Conservation (phyloP, 2,797 vertebrate species). For the Falco columbarius region DNA sequence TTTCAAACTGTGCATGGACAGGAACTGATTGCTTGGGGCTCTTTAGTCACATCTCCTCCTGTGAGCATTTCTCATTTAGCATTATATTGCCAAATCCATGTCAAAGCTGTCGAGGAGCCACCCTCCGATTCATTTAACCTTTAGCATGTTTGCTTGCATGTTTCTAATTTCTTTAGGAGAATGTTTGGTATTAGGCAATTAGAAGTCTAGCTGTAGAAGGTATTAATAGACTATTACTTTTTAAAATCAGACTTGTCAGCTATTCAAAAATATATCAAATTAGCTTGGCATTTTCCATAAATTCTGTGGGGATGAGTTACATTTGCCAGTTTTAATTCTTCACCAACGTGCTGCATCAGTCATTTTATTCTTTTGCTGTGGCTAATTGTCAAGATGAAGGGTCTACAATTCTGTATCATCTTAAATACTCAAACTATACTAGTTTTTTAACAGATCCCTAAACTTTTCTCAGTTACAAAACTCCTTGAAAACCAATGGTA, state of each 20-base stretch:
- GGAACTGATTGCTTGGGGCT: neutral
- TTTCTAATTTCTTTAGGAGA: slow-evolving; percentile 47
- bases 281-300: slow-evolving; percentile 34
- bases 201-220: slow-evolving; percentile 31
- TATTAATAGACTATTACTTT: slow-evolving; percentile 55
- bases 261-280: slow-evolving; percentile 7
- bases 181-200: slow-evolving; percentile 42
- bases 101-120: neutral
- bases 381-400: neutral
- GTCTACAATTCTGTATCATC: neutral
- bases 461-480: neutral
- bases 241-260: slow-evolving; percentile 9
- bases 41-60: neutral
- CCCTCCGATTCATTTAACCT: neutral
- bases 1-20: neutral
- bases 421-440: neutral
- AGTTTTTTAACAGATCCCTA: neutral
- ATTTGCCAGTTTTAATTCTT: slow-evolving; percentile 14
- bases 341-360: neutral
- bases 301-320: neutral
- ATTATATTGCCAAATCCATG: neutral
- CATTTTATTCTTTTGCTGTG: neutral
- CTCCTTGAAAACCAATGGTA: neutral
- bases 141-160: slow-evolving; percentile 24
- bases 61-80: neutral